These are phyloP conservation scores for Urocynchramus pylzowi DNA, from an alignment of 2,113 vertebrate species.

Conservation along the genomic window DNA sequence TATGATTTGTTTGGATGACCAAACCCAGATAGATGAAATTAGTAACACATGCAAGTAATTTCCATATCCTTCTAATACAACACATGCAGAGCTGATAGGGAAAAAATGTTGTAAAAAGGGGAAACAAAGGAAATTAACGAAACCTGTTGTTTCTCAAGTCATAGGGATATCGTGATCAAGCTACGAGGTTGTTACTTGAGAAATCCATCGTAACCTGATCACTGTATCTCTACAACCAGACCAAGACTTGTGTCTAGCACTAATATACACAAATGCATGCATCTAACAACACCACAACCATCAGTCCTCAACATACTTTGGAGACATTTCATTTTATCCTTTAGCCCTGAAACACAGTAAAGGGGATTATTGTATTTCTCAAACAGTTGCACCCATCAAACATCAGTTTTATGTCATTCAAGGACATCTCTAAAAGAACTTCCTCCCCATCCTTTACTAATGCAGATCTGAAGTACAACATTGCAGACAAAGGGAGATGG, in stretches of 20 bases:
- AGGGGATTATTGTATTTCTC: constrained; percentile 16
- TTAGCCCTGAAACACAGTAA: constrained; percentile 73
- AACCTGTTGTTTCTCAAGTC: constrained; percentile 54
- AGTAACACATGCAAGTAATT: background rate
- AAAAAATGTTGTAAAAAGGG: background rate
- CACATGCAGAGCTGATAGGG: background rate
- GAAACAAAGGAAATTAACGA: background rate
- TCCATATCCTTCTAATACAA: background rate
- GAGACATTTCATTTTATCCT: constrained; percentile 76
- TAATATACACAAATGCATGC: constrained; percentile 45
- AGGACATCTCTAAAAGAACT: background rate
- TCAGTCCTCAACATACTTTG: constrained; percentile 73
- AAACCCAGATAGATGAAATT: background rate
- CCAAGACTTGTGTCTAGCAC: constrained; percentile 4
- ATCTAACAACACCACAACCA: constrained; percentile 30
- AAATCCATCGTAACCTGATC: constrained; percentile 70
- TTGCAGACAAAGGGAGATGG: background rate
- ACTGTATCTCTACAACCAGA: constrained; percentile 73
- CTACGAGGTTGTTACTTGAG: constrained; percentile 58
- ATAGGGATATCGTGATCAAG: constrained; percentile 68
- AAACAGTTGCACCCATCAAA: background rate
- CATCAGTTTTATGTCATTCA: background rate
- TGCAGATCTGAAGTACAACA: background rate
- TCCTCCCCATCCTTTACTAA: background rate
- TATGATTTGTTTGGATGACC: background rate